Evolutionary conservation across 2,797 vertebrate genomes (phyloP).

Genomic region (Rhincodon typus): DNA sequence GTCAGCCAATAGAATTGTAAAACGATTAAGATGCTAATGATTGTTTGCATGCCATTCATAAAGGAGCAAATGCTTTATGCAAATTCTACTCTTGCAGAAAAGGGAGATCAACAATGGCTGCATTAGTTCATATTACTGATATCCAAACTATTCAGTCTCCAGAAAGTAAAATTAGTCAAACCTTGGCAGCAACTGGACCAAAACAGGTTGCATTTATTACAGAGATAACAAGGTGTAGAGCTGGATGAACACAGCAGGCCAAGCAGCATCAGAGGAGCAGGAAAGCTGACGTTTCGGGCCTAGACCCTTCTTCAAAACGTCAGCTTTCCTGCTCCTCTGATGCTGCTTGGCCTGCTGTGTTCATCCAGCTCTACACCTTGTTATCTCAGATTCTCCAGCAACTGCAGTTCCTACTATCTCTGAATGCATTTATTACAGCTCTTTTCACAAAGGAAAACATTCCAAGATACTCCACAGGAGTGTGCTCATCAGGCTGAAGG

Average conservation of each 20-base stretch:
- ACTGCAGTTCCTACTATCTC: too few relatives aligned
- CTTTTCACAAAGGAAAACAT: not conserved
- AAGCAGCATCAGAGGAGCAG: too few relatives aligned
- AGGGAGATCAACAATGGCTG: not conserved
- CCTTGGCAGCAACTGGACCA: not conserved
- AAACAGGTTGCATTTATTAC: not conserved
- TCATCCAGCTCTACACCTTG: too few relatives aligned
- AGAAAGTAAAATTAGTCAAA: not conserved
- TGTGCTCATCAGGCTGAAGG: not conserved
- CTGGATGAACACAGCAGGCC: too few relatives aligned
- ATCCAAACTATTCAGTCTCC: not conserved
- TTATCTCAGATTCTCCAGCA: too few relatives aligned
- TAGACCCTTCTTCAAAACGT: too few relatives aligned
- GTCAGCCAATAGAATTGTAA: not conserved
- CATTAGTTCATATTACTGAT: not conserved
- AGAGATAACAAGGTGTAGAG: too few relatives aligned
- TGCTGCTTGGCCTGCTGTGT: too few relatives aligned
- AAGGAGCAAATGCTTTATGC: not conserved
- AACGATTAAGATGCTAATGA: not conserved
- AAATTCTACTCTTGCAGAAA: not conserved
- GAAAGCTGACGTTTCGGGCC: too few relatives aligned
- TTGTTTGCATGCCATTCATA: not conserved
- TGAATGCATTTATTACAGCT: not conserved
- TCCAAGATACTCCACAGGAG: not conserved
- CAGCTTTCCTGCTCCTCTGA: too few relatives aligned